Base-by-base conservation (phyloP, 2,797 vertebrate genomes). In the Chlorospingus semifuscus region DNA sequence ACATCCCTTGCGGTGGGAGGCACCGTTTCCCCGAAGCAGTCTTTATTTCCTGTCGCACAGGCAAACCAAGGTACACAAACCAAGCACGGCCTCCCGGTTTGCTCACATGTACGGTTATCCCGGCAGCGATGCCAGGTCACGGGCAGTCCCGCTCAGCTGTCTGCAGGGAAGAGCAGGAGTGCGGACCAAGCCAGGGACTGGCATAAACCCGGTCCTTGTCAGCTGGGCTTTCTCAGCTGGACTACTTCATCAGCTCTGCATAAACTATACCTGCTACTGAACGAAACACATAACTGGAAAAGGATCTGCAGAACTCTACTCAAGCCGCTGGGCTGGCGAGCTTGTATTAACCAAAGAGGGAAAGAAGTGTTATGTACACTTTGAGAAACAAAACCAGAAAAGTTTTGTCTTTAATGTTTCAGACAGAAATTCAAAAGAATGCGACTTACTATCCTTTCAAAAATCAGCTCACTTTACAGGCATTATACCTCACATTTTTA, bases 61-160 rank as follows among this genome's bases (percentile, higher is more conserved):
- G 18, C 60, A 71, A 23, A 47, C 26, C 41, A 10, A 61, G n/a
- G 49, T 2, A 60, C 24, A 8, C 49, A 63, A 52, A 68, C 15
- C 61, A 20, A 77, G 53, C 71, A 22, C 1, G 12, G 14, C 0
- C 37, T 32, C 42, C 24, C 16, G 12, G 32, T 8, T 11, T 3
- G 29, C 32, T 10, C 17, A 30, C n/a, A 36, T 0, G 10, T 1
- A 21, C 1, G 1, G 17, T 23, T 34, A 52, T 66, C 8, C 56
- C 5, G 20, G 59, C 47, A 79, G 10, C 55, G 42, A 1, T 0
- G 14, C 39, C 75, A 49, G 41, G 19, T 19, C 64, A 36, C 41
- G 7, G n/a, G 52, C 52, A 76, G 79, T 56, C 66, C 64, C 4
- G 21, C 10, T 32, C n/a, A n/a, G 2, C 47, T 8, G 26, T 0